A percentile compares a stretch with the other conserved stretches of the same genome.
Evolutionary conservation across 2,888 invertebrate genomes (phyloP).

Genomic region (Ennomos erosarius): DNA sequence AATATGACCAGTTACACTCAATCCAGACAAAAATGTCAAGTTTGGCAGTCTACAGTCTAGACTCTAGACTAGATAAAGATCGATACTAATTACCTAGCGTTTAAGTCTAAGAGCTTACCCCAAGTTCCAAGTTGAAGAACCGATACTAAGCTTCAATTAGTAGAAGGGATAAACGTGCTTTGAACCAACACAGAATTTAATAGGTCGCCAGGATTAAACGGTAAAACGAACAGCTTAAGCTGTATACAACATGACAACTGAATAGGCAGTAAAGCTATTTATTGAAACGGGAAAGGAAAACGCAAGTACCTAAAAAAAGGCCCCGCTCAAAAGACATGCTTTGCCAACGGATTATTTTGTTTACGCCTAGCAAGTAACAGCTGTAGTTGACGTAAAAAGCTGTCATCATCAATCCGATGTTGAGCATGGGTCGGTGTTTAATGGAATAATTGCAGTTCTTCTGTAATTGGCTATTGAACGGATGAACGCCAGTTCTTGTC

Average conservation of each 20-base stretch:
- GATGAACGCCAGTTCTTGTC: conserved; percentile 36
- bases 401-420: conserved; percentile 18
- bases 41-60: conserved; percentile 9
- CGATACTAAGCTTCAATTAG: conserved; percentile 6
- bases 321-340: too few species aligned
- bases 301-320: too few species aligned
- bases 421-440: conserved; percentile 8
- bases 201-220: too few species aligned
- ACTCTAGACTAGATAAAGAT: conserved; percentile 17
- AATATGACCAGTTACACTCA: too few species aligned
- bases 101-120: conserved; percentile 1
- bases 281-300: too few species aligned
- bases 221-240: neutral
- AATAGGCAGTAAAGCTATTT: too few species aligned
- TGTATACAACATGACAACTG: neutral
- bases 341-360: too few species aligned
- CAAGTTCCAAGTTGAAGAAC: conserved; percentile 1
- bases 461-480: conserved; percentile 24
- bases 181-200: neutral
- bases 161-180: neutral
- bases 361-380: neutral
- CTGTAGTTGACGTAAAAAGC: neutral
- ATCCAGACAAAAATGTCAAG: neutral
- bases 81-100: conserved; percentile 8
- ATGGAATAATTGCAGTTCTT: conserved; percentile 23